Conservation (phyloP, 2,888 invertebrate genomes). For the Kryphioiulus occultus region DNA sequence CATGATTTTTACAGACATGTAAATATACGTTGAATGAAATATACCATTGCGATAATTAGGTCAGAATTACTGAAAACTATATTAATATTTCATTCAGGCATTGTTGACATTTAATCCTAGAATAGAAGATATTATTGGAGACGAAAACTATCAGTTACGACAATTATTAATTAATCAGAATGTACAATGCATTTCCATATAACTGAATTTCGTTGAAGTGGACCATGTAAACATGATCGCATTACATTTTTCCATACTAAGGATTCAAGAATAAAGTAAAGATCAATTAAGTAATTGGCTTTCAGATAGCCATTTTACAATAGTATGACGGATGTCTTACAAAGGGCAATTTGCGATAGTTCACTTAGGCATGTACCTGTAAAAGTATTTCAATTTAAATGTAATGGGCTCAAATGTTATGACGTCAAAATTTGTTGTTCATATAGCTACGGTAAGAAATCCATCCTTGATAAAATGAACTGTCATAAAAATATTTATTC, state of each 20-base stretch:
- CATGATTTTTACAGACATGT: too few species aligned
- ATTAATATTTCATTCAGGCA: too few species aligned
- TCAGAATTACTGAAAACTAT: too few species aligned
- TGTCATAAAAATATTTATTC: not conserved
- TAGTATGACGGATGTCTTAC: not conserved
- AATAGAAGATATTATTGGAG: not conserved
- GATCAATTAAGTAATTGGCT: not conserved
- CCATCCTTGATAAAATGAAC: not conserved
- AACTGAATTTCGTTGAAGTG: too few species aligned
- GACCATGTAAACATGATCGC: too few species aligned
- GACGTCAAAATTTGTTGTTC: not conserved
- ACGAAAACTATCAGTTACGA: not conserved
- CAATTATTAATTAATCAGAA: too few species aligned
- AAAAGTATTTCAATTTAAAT: not conserved
- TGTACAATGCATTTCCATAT: too few species aligned
- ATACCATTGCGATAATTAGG: too few species aligned
- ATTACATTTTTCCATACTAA: not conserved
- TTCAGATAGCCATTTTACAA: not conserved
- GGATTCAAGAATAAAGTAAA: not conserved
- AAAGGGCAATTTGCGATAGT: not conserved
- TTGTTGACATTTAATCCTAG: too few species aligned
- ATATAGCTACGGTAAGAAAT: not conserved
- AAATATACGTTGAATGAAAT: too few species aligned
- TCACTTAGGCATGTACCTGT: not conserved
- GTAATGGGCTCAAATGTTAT: not conserved